A percentile compares a stretch with the other conserved stretches of the same genome.
Evolutionary conservation across 1,140 invertebrate genomes (phyloP).

Genomic region (Marisa cornuarietis): DNA sequence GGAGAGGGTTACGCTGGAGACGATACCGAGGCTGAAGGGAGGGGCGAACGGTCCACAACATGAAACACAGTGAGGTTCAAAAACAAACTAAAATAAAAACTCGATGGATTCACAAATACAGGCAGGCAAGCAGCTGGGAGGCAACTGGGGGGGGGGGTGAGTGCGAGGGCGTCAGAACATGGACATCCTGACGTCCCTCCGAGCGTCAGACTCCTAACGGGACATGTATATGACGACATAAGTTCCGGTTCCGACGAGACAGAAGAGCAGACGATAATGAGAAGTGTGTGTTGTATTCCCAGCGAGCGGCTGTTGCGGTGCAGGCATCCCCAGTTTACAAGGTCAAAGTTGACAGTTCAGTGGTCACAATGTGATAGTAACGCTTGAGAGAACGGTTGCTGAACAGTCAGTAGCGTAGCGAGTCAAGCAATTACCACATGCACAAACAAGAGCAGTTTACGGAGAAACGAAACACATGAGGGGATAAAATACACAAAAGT

Average conservation of each 20-base stretch:
- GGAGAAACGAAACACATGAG: background rate
- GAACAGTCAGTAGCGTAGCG: background rate
- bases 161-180: too few species aligned
- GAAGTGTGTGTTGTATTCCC: constrained; percentile 6
- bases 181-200: too few species aligned
- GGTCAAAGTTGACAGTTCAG: constrained; percentile 1
- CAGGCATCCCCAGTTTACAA: background rate
- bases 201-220: background rate
- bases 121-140: too few species aligned
- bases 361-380: background rate
- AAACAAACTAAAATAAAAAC: too few species aligned
- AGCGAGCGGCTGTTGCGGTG: constrained; percentile 5
- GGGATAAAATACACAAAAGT: background rate
- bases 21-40: too few species aligned
- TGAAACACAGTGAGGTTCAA: too few species aligned
- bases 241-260: constrained; percentile 2
- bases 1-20: too few species aligned
- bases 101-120: too few species aligned
- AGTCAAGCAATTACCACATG: background rate
- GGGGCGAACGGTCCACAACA: too few species aligned
- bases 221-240: background rate
- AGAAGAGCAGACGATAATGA: constrained; percentile 8
- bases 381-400: background rate
- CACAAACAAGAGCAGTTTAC: background rate
- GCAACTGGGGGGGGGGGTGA: too few species aligned